These are phyloP conservation scores for Numida meleagris DNA, from an alignment of 2,113 vertebrate species.

Conservation along the genomic window DNA sequence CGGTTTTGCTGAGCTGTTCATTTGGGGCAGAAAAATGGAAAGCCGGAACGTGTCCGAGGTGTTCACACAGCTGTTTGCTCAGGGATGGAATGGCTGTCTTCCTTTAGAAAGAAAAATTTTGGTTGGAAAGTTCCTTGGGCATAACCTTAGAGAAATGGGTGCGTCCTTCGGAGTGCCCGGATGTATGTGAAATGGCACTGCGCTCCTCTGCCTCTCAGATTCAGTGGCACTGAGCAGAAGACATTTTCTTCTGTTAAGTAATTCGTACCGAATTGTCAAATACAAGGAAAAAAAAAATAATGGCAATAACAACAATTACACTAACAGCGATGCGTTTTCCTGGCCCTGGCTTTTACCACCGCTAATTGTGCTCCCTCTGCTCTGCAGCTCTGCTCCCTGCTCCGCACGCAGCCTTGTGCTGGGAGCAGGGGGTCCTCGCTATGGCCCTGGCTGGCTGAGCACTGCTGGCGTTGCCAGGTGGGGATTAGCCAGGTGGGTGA, in stretches of 20 bases:
- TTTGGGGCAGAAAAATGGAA: neutral
- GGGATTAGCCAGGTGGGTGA: accelerated
- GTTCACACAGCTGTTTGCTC: neutral
- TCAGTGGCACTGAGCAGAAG: neutral
- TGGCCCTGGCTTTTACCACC: neutral
- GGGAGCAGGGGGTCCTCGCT: neutral
- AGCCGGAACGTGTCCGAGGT: neutral
- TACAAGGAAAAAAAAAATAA: neutral
- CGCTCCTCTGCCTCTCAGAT: neutral
- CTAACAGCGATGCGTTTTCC: neutral
- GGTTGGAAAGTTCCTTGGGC: neutral
- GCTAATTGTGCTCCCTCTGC: neutral
- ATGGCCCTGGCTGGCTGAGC: neutral
- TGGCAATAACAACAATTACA: neutral
- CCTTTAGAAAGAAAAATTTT: neutral
- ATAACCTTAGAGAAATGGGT: neutral
- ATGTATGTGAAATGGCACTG: neutral
- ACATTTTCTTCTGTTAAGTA: neutral
- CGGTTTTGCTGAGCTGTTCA: neutral
- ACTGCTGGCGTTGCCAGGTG: neutral
- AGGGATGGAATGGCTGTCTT: neutral
- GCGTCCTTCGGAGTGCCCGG: neutral
- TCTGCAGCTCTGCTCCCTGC: neutral
- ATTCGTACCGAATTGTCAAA: conserved; percentile 10
- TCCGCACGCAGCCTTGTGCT: neutral